Evolutionary conservation across 64 coral and sea anemone genomes (phyloP).

Genomic region (Actinia tenebrosa): DNA sequence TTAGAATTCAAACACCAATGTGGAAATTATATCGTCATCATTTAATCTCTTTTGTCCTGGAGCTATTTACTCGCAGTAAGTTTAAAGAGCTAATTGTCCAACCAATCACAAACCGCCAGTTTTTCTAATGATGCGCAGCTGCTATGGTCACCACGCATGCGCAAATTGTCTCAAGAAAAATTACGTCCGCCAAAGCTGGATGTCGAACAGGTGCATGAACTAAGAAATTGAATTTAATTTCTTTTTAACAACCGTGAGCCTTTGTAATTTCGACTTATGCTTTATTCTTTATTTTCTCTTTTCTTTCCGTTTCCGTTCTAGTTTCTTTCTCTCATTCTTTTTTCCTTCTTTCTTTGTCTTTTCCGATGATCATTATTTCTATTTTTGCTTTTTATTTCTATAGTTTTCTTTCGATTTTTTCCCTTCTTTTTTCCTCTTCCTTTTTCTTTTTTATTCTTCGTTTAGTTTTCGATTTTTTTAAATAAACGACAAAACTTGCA

Average conservation of each 20-base stretch:
- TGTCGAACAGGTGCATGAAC: neutral
- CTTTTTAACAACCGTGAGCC: neutral
- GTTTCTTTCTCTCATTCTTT: too few species aligned
- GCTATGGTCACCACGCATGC: slow-evolving; percentile 8
- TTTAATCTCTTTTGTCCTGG: neutral
- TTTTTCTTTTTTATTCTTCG: neutral
- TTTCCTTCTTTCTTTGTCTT: too few species aligned
- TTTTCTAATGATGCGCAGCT: neutral
- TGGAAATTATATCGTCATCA: slow-evolving; percentile 17
- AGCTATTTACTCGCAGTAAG: neutral
- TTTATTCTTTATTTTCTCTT: neutral
- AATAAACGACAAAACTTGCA: too few species aligned
- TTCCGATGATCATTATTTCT: too few species aligned
- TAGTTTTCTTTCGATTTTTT: neutral
- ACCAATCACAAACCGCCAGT: neutral
- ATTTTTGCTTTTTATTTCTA: too few species aligned
- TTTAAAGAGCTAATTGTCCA: neutral
- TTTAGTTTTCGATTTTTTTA: too few species aligned
- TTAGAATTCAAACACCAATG: neutral
- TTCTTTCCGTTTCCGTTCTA: too few species aligned
- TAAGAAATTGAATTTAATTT: neutral
- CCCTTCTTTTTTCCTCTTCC: neutral
- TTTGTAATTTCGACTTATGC: neutral
- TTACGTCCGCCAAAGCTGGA: neutral
- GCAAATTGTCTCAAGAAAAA: neutral